A percentile compares a stretch with the other conserved stretches of the same genome.
Evolutionary conservation across 53 echinoderm and acorn worm genomes (phyloP).

Genomic region (Holothuria leucospilota): DNA sequence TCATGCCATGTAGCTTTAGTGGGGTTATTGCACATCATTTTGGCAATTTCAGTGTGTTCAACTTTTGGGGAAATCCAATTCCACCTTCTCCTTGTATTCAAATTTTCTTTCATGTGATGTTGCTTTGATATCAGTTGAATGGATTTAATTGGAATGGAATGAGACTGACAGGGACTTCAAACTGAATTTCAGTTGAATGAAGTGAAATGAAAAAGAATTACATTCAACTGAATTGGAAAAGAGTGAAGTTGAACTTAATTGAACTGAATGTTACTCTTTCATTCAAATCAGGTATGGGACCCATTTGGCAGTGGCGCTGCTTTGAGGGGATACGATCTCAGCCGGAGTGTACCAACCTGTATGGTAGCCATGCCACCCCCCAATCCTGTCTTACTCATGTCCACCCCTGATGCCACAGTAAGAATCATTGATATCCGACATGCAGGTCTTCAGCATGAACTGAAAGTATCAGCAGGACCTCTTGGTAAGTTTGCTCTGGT

Average conservation of each 20-base stretch:
- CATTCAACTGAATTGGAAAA: too few relatives aligned
- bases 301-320: constrained; percentile 75
- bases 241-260: neutral
- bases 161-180: too few relatives aligned
- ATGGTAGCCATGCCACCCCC: constrained; percentile 83
- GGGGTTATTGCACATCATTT: too few relatives aligned
- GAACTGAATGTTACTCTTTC: neutral
- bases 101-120: too few relatives aligned
- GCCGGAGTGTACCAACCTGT: constrained; percentile 74
- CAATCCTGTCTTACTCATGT: constrained; percentile 75
- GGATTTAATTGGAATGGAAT: too few relatives aligned
- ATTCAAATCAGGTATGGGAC: constrained; percentile 81
- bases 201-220: too few relatives aligned
- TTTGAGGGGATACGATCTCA: constrained; percentile 82
- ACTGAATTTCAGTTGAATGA: too few relatives aligned
- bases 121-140: too few relatives aligned
- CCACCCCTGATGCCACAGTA: constrained; percentile 75
- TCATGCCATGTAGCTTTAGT: too few relatives aligned
- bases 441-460: constrained; percentile 78
- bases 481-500: constrained; percentile 60
- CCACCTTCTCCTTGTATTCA: too few relatives aligned
- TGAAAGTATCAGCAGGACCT: constrained; percentile 85
- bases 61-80: too few relatives aligned
- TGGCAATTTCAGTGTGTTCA: too few relatives aligned
- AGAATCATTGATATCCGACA: constrained; percentile 82